Conservation (phyloP, 2,888 invertebrate species). For the Halictus quadricinctus region DNA sequence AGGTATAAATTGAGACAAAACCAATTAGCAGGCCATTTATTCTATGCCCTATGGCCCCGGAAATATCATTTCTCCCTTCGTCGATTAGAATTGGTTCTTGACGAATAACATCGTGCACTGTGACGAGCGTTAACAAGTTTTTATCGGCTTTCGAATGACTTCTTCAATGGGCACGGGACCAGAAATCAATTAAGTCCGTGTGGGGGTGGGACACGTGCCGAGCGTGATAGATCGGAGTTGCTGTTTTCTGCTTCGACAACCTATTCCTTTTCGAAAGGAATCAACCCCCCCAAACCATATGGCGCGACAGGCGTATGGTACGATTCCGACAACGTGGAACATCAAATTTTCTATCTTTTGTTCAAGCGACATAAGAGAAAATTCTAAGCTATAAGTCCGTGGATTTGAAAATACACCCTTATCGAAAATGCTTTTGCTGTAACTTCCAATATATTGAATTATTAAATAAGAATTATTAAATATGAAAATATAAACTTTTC, state of each 20-base stretch:
- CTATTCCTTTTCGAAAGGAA: constrained; percentile 51
- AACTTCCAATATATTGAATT: no score
- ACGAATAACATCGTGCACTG: constrained; percentile 29
- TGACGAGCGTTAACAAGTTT: constrained; percentile 55
- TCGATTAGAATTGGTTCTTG: constrained; percentile 28
- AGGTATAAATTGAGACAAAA: constrained; percentile 15
- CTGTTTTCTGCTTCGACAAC: constrained; percentile 60
- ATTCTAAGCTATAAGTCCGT: background rate
- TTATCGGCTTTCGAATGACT: constrained; percentile 52
- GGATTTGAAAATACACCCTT: background rate
- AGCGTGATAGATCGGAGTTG: constrained; percentile 68
- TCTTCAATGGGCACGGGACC: constrained; percentile 32
- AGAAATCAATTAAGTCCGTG: constrained; percentile 63
- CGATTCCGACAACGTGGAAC: constrained; percentile 28
- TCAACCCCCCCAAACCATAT: constrained; percentile 60
- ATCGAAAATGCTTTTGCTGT: background rate
- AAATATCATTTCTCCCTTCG: constrained; percentile 9
- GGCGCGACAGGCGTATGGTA: constrained; percentile 43
- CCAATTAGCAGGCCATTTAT: background rate
- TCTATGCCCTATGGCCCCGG: no score
- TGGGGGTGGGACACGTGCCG: constrained; percentile 53
- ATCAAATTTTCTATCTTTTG: constrained; percentile 11
- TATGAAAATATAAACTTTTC: no score
- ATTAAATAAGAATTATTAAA: no score
- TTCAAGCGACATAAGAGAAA: background rate